Percentiles rank a stretch among this genome's conserved stretches.
Conservation (phyloP, 1,140 invertebrate species). For the Drusus annulatus region DNA sequence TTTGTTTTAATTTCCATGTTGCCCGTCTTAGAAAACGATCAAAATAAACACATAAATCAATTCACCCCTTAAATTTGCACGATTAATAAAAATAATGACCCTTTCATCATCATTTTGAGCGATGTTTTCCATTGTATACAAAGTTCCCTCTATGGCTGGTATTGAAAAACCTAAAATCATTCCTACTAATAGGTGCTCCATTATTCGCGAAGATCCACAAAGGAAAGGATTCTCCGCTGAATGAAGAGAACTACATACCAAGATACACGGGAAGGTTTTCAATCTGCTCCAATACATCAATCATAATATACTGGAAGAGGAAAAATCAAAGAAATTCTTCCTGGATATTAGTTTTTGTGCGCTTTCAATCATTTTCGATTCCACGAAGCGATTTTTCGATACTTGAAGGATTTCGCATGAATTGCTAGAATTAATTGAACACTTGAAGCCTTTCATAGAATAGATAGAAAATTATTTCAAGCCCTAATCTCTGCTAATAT, state of each 20-base stretch:
- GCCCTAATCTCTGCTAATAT: too few species aligned
- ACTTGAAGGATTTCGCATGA: too few species aligned
- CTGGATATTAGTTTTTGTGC: conserved; percentile 7
- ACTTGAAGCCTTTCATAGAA: too few species aligned
- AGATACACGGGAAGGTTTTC: conserved; percentile 8
- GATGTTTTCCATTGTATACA: conserved; percentile 28
- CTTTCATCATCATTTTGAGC: conserved; percentile 31
- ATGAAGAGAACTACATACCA: background rate
- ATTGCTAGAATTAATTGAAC: too few species aligned
- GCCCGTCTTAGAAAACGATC: background rate
- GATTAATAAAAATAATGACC: conserved; percentile 5
- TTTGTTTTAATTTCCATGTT: background rate
- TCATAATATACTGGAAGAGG: conserved; percentile 1
- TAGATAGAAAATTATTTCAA: too few species aligned
- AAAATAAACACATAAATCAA: background rate
- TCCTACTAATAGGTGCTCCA: conserved; percentile 47
- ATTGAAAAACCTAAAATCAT: conserved; percentile 53
- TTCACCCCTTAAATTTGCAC: background rate
- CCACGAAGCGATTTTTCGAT: background rate
- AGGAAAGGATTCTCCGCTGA: conserved; percentile 8
- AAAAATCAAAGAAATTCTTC: conserved; percentile 40
- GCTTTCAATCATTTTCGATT: conserved; percentile 26
- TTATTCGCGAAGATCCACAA: conserved; percentile 34
- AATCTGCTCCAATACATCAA: conserved; percentile 37
- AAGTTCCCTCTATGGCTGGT: background rate